Percentiles rank a stretch among this genome's conserved stretches.
Evolutionary conservation across 1,140 invertebrate genomes (phyloP).

Genomic region (Pseudoatta argentina): DNA sequence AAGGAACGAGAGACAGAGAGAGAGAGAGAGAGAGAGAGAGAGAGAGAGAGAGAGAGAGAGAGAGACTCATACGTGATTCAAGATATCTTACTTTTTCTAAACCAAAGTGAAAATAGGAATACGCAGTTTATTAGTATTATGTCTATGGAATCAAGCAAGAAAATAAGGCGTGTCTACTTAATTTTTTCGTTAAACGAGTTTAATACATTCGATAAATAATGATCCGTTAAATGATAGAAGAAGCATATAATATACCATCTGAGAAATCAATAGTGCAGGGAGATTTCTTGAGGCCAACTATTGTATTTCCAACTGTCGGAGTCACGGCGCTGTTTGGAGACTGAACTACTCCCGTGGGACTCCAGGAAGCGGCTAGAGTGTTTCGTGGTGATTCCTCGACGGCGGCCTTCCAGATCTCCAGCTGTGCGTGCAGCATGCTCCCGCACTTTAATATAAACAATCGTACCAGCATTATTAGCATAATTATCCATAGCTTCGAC

Average conservation of each 20-base stretch:
- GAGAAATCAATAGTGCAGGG: constrained; percentile 87
- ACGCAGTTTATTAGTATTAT: too few relatives aligned
- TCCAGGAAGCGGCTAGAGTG: constrained; percentile 83
- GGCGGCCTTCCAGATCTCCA: constrained; percentile 97
- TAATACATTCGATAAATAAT: background rate
- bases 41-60: too few relatives aligned
- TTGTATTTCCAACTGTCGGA: constrained; percentile 67
- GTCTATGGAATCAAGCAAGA: too few relatives aligned
- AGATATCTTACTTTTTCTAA: too few relatives aligned
- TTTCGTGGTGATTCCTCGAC: constrained; percentile 86
- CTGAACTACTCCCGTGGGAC: constrained; percentile 81
- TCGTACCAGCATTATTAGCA: background rate
- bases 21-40: too few relatives aligned
- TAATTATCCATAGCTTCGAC: background rate
- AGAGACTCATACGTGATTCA: too few relatives aligned
- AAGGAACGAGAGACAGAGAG: too few relatives aligned
- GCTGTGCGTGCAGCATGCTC: constrained; percentile 93
- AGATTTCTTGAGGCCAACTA: constrained; percentile 79
- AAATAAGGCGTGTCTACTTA: background rate
- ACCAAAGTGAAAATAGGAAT: too few relatives aligned
- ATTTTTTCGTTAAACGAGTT: background rate
- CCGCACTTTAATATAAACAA: constrained; percentile 88
- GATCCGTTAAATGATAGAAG: background rate
- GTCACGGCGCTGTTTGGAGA: constrained; percentile 65
- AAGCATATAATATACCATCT: constrained; percentile 86